Conservation (phyloP, 2,113 vertebrate species). For the Orthonyx spaldingii region DNA sequence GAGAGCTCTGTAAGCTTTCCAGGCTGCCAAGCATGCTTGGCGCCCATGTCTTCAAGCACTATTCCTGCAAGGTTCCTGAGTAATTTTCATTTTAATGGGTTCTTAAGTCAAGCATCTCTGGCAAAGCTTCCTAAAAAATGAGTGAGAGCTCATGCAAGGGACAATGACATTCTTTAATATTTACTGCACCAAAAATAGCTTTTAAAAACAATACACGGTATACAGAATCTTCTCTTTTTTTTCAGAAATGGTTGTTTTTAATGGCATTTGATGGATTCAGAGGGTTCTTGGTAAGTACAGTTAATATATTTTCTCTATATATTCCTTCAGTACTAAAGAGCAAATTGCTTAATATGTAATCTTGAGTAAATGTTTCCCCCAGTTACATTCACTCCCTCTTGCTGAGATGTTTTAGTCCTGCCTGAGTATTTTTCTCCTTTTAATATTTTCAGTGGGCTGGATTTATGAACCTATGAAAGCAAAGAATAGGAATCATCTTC, state of each 20-base stretch:
- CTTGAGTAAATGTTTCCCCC: conserved; percentile 49
- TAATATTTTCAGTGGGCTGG: conserved; percentile 44
- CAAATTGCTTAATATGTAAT: conserved; percentile 62
- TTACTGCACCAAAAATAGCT: conserved; percentile 45
- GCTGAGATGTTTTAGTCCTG: conserved; percentile 32
- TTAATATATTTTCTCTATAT: conserved; percentile 21
- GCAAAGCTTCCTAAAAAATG: conserved; percentile 64
- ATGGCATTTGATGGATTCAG: conserved; percentile 17
- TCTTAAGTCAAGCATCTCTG: conserved; percentile 67
- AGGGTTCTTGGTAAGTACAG: not conserved
- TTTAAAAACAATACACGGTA: conserved; percentile 4
- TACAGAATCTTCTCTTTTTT: not conserved
- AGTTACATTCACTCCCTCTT: conserved; percentile 36
- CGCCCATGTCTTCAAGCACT: not conserved
- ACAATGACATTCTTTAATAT: conserved; percentile 56
- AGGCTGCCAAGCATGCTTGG: conserved; percentile 30
- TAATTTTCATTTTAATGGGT: conserved; percentile 73
- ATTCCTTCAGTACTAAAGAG: conserved; percentile 37
- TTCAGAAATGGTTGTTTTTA: conserved; percentile 1
- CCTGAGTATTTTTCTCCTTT: conserved; percentile 30
- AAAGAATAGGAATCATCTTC: conserved; percentile 38
- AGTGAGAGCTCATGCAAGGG: conserved; percentile 48
- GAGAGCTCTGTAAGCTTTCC: conserved; percentile 43
- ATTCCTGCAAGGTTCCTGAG: conserved; percentile 31
- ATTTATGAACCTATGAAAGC: conserved; percentile 51